phyloP scores from a whole-genome alignment of 2,113 vertebrate species.

The Phaethornis superciliosus region DNA sequence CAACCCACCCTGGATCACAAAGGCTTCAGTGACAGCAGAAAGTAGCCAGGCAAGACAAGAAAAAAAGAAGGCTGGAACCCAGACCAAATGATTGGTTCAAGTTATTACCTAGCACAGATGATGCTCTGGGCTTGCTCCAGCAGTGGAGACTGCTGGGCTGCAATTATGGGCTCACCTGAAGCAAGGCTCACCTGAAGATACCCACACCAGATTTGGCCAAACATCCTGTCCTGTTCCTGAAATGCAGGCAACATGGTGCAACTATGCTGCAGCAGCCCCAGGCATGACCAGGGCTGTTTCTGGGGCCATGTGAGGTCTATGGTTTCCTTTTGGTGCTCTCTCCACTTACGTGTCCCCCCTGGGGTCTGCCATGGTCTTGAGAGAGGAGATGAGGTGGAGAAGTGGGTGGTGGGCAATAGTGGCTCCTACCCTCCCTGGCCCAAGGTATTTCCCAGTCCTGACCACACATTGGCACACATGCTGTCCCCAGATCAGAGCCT shows the following conservation, averaged over 20 bases:
- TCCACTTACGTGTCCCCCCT: not conserved
- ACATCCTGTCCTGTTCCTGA: rapidly evolving
- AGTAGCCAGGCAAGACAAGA: not conserved
- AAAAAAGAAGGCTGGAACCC: not conserved
- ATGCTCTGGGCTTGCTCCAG: not conserved
- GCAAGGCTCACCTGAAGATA: not conserved
- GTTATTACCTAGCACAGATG: rapidly evolving
- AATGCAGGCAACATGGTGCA: not conserved
- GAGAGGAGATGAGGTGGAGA: not conserved
- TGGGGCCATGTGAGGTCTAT: rapidly evolving
- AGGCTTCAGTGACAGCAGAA: not conserved
- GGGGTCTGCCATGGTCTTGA: not conserved
- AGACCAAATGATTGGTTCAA: not conserved
- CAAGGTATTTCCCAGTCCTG: not conserved
- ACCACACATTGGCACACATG: not conserved
- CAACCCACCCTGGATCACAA: not conserved
- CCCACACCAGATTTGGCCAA: rapidly evolving
- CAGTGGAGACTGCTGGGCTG: rapidly evolving
- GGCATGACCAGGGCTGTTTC: not conserved
- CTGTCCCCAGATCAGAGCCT: not conserved
- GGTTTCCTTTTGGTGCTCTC: not conserved
- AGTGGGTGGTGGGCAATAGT: rapidly evolving
- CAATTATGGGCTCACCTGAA: not conserved
- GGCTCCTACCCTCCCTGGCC: not conserved
- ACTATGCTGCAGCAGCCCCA: rapidly evolving